Conservation (phyloP, 37 sponge, comb jelly and placozoan genomes). For the Diacarnus erythraeanus region DNA sequence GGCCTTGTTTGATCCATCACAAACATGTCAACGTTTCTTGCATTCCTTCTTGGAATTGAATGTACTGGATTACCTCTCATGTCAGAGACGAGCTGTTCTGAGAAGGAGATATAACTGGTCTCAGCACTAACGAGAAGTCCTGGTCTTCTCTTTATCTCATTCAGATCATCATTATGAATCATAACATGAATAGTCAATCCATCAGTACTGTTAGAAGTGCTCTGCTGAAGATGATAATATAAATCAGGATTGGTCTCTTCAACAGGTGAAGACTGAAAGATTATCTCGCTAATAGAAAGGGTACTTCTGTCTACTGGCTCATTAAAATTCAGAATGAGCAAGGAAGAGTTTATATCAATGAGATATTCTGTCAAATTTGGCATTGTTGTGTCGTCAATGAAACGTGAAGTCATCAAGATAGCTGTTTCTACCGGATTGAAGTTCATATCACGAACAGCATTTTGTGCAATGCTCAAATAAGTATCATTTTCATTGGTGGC, state of each 20-base stretch:
- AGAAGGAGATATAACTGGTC: constrained; percentile 66
- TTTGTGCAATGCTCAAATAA: constrained; percentile 36
- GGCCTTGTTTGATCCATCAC: constrained; percentile 61
- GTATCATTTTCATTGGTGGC: constrained; percentile 59
- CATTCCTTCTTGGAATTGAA: constrained; percentile 26
- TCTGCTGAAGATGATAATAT: constrained; percentile 56
- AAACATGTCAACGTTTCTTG: constrained; percentile 36
- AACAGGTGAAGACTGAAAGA: constrained; percentile 67
- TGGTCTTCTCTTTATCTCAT: constrained; percentile 69
- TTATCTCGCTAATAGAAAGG: constrained; percentile 47
- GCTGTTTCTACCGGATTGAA: constrained; percentile 41
- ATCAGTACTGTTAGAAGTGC: constrained; percentile 43
- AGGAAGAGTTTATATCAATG: constrained; percentile 69
- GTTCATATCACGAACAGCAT: constrained; percentile 75
- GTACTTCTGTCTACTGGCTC: constrained; percentile 83
- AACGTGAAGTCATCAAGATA: constrained; percentile 16
- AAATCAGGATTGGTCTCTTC: constrained; percentile 21
- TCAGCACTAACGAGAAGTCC: constrained; percentile 55
- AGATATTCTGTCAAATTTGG: constrained; percentile 54
- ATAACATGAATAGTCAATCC: constrained; percentile 64
- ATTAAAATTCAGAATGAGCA: constrained; percentile 79
- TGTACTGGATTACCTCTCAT: constrained; percentile 70
- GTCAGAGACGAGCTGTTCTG: constrained; percentile 63
- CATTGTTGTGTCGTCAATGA: constrained; percentile 67
- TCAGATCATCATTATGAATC: constrained; percentile 72